Evolutionary conservation across 2,888 invertebrate species (phyloP).

Genomic region (Zonitis immaculata): DNA sequence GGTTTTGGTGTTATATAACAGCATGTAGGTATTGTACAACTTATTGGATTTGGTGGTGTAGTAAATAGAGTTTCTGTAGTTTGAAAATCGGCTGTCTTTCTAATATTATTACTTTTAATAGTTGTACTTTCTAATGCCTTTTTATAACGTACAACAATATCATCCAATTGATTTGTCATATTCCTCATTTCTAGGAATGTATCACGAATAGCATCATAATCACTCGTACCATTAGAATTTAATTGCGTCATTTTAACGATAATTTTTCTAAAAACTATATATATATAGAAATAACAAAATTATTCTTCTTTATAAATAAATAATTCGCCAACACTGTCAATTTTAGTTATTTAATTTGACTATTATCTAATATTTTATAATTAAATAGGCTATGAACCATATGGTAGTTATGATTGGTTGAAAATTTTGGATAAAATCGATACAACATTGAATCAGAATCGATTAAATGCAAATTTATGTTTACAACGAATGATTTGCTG

Average conservation of each 20-base stretch:
- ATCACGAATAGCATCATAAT: not conserved
- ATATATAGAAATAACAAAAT: too few species aligned
- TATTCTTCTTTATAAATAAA: too few species aligned
- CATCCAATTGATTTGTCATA: constrained; percentile 38
- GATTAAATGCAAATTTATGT: constrained; percentile 59
- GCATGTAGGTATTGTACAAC: too few species aligned
- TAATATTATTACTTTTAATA: too few species aligned
- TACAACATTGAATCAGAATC: constrained; percentile 52
- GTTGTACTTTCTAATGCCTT: constrained; percentile 43
- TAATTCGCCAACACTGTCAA: too few species aligned
- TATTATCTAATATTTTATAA: constrained; percentile 34
- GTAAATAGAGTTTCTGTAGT: too few species aligned
- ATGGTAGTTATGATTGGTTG: constrained; percentile 12
- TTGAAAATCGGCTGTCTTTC: too few species aligned
- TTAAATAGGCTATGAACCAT: constrained; percentile 30
- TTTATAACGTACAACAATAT: constrained; percentile 46
- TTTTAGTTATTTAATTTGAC: not conserved
- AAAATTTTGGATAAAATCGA: constrained; percentile 50
- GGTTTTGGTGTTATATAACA: too few species aligned
- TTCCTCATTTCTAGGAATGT: not conserved
- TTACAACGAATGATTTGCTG: constrained; percentile 58
- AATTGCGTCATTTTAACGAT: too few species aligned
- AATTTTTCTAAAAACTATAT: too few species aligned
- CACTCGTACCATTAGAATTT: too few species aligned
- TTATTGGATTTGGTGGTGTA: too few species aligned